Evolutionary conservation across 2,113 vertebrate genomes (phyloP), one percentile per base, ranked within the genome.

Genomic region (Morphnarchus princeps): DNA sequence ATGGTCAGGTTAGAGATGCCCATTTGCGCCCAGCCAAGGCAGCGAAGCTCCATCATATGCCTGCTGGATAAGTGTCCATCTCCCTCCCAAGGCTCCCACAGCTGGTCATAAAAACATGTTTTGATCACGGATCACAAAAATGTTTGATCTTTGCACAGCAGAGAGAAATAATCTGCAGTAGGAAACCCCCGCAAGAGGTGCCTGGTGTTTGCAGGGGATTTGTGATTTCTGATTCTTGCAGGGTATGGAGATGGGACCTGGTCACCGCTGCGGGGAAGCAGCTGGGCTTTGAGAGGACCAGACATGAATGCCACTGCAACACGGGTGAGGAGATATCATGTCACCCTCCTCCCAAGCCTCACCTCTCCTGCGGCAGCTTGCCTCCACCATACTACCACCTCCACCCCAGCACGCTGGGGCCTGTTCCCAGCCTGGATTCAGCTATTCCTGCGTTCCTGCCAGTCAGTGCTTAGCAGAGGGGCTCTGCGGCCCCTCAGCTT

Each of bases 381-480:
- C 72, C 52, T 49, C 45, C n/a, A 72, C 63, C 50, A 26, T 7
- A 12, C 36, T n/a, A 70, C 26, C 47, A 36, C 9, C 21, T 40
- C 63, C 57, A 50, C 43, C 36, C 32, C 8, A 17, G 34, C 43
- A 65, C 0, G 2, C 52, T 26, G 31, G n/a, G 19, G 38, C 50
- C 50, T n/a, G 34, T 47, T 59, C 34, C 72, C 72, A 52, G 36
- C 34, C 42, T 65, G 38, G 43, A 47, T 61, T 54, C 5, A 13
- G 34, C 17, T 72, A 16, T 29, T 72, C 38, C 42, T 28, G 26
- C 7, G 1, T 70, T 55, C n/a, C 70, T 66, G 21, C 29, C 40
- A 16, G 13, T 16, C 1, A 0, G 8, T 36, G 49, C 21, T 62
- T 65, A 59, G 34, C 1, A 7, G n/a, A 28, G 8, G 25, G 12